A percentile compares a stretch with the other conserved stretches of the same genome.
Conservation (phyloP, 1,140 invertebrate species). For the Procambarus virginalis region DNA sequence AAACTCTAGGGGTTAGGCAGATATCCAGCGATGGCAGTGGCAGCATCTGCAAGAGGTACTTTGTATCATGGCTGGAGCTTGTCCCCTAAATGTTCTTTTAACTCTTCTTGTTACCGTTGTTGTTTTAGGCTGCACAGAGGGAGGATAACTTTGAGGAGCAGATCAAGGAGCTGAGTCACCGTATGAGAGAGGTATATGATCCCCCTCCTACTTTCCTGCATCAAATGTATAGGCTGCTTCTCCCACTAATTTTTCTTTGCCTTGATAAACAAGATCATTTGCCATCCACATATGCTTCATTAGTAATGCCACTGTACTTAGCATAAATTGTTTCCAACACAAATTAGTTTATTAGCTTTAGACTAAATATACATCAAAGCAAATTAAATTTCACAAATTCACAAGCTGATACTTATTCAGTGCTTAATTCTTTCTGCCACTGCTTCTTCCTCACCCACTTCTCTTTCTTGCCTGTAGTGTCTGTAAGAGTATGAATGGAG, state of each 20-base stretch:
- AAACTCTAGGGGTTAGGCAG: background rate
- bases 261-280: background rate
- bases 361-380: background rate
- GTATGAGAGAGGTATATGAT: slow-evolving; percentile 77
- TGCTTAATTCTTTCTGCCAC: no score
- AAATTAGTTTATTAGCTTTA: background rate
- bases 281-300: background rate
- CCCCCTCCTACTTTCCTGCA: background rate
- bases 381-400: background rate
- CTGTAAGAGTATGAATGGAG: background rate
- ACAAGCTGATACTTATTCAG: no score
- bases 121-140: slow-evolving; percentile 71
- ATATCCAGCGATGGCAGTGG: background rate
- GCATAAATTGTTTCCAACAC: background rate
- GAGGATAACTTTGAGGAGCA: slow-evolving; percentile 80
- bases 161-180: slow-evolving; percentile 78
- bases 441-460: no score
- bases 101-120: background rate
- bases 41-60: background rate
- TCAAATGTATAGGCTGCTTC: background rate
- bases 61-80: background rate
- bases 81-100: background rate
- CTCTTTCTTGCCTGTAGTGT: background rate
- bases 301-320: background rate
- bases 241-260: background rate